A percentile compares a stretch with the other conserved stretches of the same genome.
Conservation (phyloP, 2,113 vertebrate genomes). For the Taxidea taxus region DNA sequence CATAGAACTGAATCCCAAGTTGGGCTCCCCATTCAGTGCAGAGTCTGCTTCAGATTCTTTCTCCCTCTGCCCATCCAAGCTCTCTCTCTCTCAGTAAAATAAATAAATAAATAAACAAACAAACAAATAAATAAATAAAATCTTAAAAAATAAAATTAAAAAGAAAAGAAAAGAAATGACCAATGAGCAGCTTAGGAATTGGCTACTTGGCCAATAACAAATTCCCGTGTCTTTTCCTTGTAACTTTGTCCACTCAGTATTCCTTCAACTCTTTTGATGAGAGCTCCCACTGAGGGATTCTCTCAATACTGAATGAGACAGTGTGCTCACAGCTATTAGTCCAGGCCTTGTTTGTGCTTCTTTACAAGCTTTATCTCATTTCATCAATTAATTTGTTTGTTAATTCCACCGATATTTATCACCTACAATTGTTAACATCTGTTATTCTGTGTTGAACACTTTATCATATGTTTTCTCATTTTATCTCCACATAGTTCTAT, state of each 20-base stretch:
- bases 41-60: neutral
- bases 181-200: neutral
- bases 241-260: neutral
- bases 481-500: neutral
- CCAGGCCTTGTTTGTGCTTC: neutral
- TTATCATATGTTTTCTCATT: neutral
- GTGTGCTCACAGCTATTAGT: neutral
- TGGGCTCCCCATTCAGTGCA: neutral
- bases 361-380: neutral
- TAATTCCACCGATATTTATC: neutral
- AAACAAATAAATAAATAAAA: neutral
- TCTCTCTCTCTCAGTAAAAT: neutral
- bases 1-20: neutral
- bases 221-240: neutral
- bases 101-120: neutral
- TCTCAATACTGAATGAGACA: neutral
- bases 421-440: neutral
- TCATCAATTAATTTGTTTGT: neutral
- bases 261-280: neutral
- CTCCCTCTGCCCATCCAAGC: neutral
- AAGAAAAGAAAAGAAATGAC: neutral
- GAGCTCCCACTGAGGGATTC: neutral
- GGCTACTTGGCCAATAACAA: neutral
- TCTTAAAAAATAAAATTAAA: neutral
- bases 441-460: neutral